Conservation (phyloP, 2,113 vertebrate genomes). For the Fregetta grallaria region DNA sequence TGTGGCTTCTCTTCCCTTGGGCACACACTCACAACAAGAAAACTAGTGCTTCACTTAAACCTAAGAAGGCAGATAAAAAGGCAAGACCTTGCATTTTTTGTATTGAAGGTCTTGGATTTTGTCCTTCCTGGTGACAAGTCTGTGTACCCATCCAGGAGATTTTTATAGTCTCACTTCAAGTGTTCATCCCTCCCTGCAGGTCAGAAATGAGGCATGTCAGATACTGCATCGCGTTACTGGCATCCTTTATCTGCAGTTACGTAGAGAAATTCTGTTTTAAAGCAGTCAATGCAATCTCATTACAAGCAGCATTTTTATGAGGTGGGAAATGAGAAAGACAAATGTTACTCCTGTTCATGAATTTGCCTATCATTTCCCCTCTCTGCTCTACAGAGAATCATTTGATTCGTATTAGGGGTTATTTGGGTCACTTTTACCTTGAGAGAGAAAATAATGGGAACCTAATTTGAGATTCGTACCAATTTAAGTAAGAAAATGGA, state of each 20-base stretch:
- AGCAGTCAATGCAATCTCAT: background rate
- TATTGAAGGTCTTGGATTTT: background rate
- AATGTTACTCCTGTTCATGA: background rate
- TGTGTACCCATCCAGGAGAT: background rate
- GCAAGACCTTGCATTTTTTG: background rate
- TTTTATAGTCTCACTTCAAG: background rate
- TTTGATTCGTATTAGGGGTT: slow-evolving; percentile 16
- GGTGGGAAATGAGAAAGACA: background rate
- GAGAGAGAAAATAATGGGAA: slow-evolving; percentile 20
- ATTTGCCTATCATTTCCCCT: background rate
- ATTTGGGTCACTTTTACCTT: slow-evolving; percentile 25
- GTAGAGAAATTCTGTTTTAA: background rate
- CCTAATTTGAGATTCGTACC: slow-evolving; percentile 37
- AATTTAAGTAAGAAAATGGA: slow-evolving; percentile 24
- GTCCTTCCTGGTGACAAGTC: background rate
- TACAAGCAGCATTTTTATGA: background rate
- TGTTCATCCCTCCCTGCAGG: background rate
- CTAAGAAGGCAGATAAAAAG: background rate
- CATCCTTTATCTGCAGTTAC: background rate
- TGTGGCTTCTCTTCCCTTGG: background rate
- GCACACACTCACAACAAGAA: background rate
- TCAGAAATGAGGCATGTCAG: background rate
- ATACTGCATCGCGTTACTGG: background rate
- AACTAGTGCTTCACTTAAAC: background rate
- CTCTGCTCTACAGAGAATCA: background rate